Base-by-base conservation (phyloP, 2,113 vertebrate species). In the Astatotilapia flaviijosephi region DNA sequence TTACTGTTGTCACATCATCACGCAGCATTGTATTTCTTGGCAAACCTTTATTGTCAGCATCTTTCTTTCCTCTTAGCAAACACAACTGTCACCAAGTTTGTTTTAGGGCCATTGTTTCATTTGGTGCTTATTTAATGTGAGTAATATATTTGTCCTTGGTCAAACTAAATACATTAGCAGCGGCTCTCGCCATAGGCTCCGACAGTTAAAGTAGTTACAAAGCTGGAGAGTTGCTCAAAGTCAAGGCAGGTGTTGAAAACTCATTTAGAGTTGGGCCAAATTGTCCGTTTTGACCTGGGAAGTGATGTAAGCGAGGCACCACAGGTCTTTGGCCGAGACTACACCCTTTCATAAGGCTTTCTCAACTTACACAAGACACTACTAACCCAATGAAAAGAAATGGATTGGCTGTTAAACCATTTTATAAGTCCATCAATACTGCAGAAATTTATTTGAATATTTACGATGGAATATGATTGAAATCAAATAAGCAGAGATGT, bases 121-220 rank as follows among this genome's bases (percentile, higher is more conserved):
- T 87, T 86, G 45, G 81, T 31, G 33, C 53, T 84, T 40, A 89
- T 91, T 92, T 92, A 89, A 87, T 90, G 26, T 12, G 3, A 91
- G 82, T 83, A 84, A 89, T 88, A 84, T 83, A 88, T 92, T 85
- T 84, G 83, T 90, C 87, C 90, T 91, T 87, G 83, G 86, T 80
- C 83, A 86, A 84, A 77, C 80, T 81, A 83, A 92, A 87, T 85
- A 84, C 49, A 85, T 88, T 92, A 90, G 80, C 80, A 80, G 51
- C 56, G 11, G 83, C 65, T 82, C 82, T 88, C 9, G 19, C 85
- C 79, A 85, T 82, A 49, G 88, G 86, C 80, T 83, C 65, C 55
- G 42, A 83, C 86, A 53, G 75, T 79, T 87, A 28, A 86, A 84
- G 86, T 53, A 62, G 86, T 65, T 86, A 42, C 47, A 73, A 84